Evolutionary conservation across 1,140 invertebrate species (phyloP), one percentile per base, ranked within the genome.

Genomic region (Cryptotermes secundus): DNA sequence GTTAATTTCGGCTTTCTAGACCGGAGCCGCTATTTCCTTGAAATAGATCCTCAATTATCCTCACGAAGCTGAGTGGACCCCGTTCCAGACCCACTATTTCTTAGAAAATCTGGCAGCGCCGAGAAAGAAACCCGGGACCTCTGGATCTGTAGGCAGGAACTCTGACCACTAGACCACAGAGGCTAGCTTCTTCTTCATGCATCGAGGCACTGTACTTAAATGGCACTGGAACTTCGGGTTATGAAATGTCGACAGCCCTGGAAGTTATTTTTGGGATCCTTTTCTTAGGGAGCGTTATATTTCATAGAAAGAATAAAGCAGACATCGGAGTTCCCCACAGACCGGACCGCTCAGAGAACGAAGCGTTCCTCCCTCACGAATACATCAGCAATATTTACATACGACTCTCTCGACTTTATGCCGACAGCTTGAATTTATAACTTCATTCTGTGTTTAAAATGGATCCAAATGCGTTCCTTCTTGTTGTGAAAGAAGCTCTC

Each of bases 381-480:
- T 72, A 72, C 59, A 72, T 72, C 59, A 72, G 26, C n/a, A n/a
- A 31, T 72, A 72, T 72, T 72, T 72, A n/a, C 59, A 72, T 72
- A 72, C n/a, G 59, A 72, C n/a, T 72, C 59, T 16, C 59, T 7
- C 59, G 16, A 16, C 9, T 72, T n/a, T 31, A 72, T 72, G 26
- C 26, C 26, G 59, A 31, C 59, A 72, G 59, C n/a, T 72, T 72
- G 59, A n/a, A 72, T 72, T 72, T 31, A 72, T 72, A 72, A 31
- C n/a, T n/a, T n/a, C 7, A 31, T 49, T 72, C n/a, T 72, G 59
- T 22, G 45, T 49, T 49, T 19, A 49, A 49, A 19, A 49, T 72
- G 59, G 59, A 31, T 72, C n/a, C 59, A n/a, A 72, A 72, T 31
- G 7, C 26, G 9, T 31, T 72, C 1, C 26, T 31, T 72, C 19